Evolutionary conservation across 23 tunicate genomes (phyloP).

Genomic region (Aplidium turbinatum): DNA sequence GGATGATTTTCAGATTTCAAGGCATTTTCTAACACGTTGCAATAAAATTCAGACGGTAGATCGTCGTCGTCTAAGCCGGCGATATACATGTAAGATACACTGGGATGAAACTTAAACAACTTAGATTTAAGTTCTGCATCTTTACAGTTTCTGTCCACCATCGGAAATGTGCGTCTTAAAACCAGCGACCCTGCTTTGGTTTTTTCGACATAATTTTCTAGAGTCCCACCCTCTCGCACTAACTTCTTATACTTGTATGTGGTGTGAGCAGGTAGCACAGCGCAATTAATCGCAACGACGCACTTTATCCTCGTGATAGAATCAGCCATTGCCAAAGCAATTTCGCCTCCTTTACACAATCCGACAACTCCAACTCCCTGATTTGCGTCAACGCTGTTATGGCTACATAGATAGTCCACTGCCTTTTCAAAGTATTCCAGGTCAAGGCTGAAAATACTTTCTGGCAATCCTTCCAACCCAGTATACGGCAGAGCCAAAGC

Average conservation of each 20-base stretch:
- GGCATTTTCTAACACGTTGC: not conserved
- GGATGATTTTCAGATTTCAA: conserved; percentile 9
- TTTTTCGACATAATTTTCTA: not conserved
- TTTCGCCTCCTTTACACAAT: conserved; percentile 15
- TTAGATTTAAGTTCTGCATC: not conserved
- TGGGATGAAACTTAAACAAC: conserved; percentile 6
- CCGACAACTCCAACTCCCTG: conserved; percentile 32
- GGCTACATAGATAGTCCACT: conserved; percentile 2
- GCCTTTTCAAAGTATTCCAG: conserved; percentile 53
- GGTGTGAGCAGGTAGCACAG: conserved; percentile 12
- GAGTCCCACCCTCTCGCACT: not conserved
- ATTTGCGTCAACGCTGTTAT: not conserved
- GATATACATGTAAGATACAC: conserved; percentile 14
- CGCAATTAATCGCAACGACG: conserved; percentile 31
- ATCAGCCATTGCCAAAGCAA: conserved; percentile 34
- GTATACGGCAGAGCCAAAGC: conserved; percentile 36
- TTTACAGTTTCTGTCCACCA: not conserved
- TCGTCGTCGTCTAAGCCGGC: conserved; percentile 18
- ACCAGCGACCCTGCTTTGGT: not conserved
- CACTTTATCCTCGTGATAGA: conserved; percentile 19
- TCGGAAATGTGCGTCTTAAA: not conserved
- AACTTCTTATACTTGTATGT: not conserved
- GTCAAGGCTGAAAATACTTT: not conserved
- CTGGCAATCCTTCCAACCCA: conserved; percentile 26
- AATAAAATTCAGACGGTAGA: conserved; percentile 12